Percentiles rank a stretch among this genome's conserved stretches.
phyloP scores from a whole-genome alignment of 2,113 vertebrate genomes.

The Chlamydotis undulata region DNA sequence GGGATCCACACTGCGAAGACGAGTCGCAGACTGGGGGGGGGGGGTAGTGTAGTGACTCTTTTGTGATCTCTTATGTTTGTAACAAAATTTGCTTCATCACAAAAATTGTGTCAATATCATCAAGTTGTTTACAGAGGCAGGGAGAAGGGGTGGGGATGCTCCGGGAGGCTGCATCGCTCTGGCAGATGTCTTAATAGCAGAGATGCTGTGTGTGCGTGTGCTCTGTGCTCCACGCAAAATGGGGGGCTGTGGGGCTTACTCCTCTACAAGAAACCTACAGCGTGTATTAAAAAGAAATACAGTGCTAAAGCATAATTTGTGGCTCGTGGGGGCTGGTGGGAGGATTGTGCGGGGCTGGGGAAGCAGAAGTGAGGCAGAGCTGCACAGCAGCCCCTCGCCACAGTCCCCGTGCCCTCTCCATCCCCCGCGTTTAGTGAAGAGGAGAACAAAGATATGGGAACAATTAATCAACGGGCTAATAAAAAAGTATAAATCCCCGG shows the following conservation, averaged over 20 bases:
- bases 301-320: not conserved
- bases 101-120: not conserved
- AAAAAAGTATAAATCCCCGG: conserved; percentile 55
- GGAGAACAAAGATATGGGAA: not conserved
- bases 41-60: not conserved
- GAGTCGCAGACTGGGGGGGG: not conserved
- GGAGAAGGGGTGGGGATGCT: not conserved
- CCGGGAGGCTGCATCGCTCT: not conserved
- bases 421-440: not conserved
- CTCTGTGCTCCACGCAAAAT: not conserved
- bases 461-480: conserved; percentile 51
- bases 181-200: not conserved
- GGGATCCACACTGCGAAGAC: not conserved
- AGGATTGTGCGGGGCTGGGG: not conserved
- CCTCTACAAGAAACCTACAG: not conserved
- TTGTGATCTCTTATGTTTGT: not conserved
- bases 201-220: not conserved
- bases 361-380: not conserved
- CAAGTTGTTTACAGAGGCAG: not conserved
- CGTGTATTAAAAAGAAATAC: not conserved
- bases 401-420: not conserved
- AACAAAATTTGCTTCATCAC: not conserved
- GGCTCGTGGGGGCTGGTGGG: not conserved
- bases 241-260: not conserved
- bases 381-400: not conserved